A percentile compares a stretch with the other conserved stretches of the same genome.
Conservation (phyloP, 2,113 vertebrate genomes). For the Acinonyx jubatus region DNA sequence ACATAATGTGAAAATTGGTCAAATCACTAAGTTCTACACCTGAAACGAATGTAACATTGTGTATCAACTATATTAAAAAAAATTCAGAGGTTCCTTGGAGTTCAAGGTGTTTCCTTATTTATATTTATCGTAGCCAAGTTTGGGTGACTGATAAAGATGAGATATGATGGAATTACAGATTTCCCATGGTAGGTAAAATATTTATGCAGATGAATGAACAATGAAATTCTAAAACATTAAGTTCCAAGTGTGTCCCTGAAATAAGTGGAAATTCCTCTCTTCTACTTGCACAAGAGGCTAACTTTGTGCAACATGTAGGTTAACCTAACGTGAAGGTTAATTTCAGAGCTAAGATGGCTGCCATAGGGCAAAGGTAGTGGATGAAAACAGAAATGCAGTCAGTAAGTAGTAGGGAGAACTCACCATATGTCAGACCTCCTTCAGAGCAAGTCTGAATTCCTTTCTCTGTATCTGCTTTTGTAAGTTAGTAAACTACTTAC, state of each 20-base stretch:
- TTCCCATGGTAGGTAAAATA: neutral
- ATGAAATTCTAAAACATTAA: neutral
- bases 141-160: neutral
- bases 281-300: neutral
- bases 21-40: neutral
- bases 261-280: neutral
- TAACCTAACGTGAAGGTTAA: neutral
- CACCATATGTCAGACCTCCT: neutral
- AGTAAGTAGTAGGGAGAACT: neutral
- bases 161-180: neutral
- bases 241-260: neutral
- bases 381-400: neutral
- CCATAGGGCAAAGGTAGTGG: neutral
- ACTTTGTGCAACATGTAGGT: neutral
- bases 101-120: conserved; percentile 8
- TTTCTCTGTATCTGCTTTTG: neutral
- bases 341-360: neutral
- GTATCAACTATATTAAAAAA: neutral
- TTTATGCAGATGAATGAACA: neutral
- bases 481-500: neutral
- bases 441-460: neutral
- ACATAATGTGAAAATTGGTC: neutral
- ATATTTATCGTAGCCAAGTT: neutral
- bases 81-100: neutral
- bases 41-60: neutral